phyloP scores from a whole-genome alignment of 2,113 vertebrate genomes.

The Probosciger aterrimus region DNA sequence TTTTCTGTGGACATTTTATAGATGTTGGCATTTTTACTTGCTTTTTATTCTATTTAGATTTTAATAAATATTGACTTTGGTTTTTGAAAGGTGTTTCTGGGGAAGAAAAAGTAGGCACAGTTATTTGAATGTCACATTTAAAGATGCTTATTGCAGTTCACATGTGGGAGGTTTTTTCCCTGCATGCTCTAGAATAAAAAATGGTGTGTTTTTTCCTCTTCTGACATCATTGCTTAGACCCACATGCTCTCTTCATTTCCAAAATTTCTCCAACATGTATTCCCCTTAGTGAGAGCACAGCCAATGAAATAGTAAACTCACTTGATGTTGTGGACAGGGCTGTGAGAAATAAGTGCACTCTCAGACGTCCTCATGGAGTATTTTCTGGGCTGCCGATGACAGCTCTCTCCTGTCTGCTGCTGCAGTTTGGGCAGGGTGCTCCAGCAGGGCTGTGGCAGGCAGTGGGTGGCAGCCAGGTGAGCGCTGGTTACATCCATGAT shows the following conservation, averaged over 20 bases:
- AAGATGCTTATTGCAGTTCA: neutral
- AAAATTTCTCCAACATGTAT: neutral
- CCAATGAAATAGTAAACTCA: neutral
- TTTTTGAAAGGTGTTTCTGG: neutral
- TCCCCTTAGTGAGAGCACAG: neutral
- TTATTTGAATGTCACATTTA: neutral
- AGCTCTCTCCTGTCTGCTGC: neutral
- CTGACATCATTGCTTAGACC: neutral
- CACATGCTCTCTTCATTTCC: neutral
- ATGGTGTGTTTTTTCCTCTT: neutral
- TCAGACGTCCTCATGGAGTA: fast-evolving
- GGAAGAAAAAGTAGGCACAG: neutral
- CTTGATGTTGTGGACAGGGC: neutral
- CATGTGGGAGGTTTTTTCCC: neutral
- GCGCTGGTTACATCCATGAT: neutral
- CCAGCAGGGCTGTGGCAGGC: fast-evolving
- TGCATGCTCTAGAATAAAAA: neutral
- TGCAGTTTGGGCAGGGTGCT: neutral
- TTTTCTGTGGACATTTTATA: neutral
- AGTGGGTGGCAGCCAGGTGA: neutral
- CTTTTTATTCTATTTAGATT: neutral
- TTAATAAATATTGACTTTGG: neutral
- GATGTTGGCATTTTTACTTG: neutral
- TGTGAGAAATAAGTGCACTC: neutral
- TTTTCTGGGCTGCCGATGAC: fast-evolving